These are phyloP conservation scores for Oscheius sp. DNA, from an alignment of 2,888 invertebrate genomes.

Conservation along the genomic window DNA sequence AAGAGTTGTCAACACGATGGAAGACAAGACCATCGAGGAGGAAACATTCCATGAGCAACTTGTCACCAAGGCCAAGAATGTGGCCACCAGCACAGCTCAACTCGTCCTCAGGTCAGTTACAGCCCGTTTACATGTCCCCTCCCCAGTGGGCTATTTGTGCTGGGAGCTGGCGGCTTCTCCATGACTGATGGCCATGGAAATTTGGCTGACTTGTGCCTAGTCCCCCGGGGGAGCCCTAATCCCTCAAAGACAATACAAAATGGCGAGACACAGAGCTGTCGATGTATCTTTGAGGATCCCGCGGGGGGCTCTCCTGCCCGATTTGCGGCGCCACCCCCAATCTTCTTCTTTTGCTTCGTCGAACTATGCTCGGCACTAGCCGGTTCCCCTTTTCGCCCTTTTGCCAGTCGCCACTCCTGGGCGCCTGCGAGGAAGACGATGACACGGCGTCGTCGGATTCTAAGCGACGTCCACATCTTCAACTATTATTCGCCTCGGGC, in stretches of 20 bases:
- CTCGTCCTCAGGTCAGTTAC: conserved; percentile 80
- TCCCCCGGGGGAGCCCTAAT: conserved; percentile 26
- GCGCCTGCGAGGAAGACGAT: conserved; percentile 2
- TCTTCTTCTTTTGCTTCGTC: background rate
- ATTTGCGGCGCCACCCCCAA: conserved; percentile 6
- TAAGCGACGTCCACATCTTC: conserved; percentile 51
- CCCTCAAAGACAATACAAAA: conserved; percentile 19
- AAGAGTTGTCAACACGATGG: conserved; percentile 84
- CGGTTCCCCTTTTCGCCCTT: conserved; percentile 4
- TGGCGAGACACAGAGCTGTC: conserved; percentile 9
- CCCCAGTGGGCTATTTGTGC: conserved; percentile 23
- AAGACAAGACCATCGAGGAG: conserved; percentile 83
- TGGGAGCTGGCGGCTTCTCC: conserved; percentile 12
- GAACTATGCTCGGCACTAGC: conserved; percentile 11
- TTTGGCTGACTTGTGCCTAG: conserved; percentile 24
- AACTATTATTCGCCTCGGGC: conserved; percentile 44
- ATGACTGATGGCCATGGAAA: conserved; percentile 42
- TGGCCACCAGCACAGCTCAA: conserved; percentile 96
- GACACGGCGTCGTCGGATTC: conserved; percentile 35
- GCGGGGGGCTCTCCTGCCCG: conserved; percentile 12
- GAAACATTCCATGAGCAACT: conserved; percentile 82
- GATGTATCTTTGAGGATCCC: conserved; percentile 33
- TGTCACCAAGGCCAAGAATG: conserved; percentile 91
- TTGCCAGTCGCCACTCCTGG: conserved; percentile 13
- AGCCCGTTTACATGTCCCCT: background rate